phyloP scores from a whole-genome alignment of 2,113 vertebrate species.

The Reinhardtius hippoglossoides region DNA sequence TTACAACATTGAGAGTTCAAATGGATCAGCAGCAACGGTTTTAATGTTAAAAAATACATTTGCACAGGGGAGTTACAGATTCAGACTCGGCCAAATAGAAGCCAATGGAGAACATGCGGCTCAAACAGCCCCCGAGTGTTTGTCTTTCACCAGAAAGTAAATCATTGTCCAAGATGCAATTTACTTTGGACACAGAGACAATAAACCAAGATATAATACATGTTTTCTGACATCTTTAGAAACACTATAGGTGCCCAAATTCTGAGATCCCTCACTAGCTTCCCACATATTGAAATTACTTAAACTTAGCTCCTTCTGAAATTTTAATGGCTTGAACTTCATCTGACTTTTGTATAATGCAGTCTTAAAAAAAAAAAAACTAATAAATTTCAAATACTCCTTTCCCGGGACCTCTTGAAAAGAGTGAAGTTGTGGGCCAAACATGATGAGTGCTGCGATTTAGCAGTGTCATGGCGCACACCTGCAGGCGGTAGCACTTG shows the following conservation, averaged over 20 bases:
- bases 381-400: neutral
- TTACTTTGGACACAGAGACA: neutral
- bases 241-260: neutral
- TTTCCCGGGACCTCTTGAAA: slow-evolving; percentile 13
- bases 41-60: neutral
- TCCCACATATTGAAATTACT: neutral
- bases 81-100: too few species aligned
- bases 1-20: slow-evolving; percentile 11
- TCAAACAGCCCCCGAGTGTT: too few species aligned
- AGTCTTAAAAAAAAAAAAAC: neutral
- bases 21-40: neutral
- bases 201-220: neutral
- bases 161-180: too few species aligned
- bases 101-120: too few species aligned
- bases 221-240: too few species aligned
- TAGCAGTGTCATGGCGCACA: slow-evolving; percentile 36
- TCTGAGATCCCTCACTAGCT: neutral
- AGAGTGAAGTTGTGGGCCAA: slow-evolving; percentile 46
- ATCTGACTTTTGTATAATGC: neutral
- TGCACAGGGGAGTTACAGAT: too few species aligned
- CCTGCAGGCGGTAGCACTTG: slow-evolving; percentile 43
- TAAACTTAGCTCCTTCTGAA: neutral
- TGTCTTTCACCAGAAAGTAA: too few species aligned
- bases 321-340: neutral
- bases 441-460: slow-evolving; percentile 41